A percentile compares a stretch with the other conserved stretches of the same genome.
These are phyloP conservation scores for Colaptes auratus DNA, from an alignment of 2,113 vertebrate genomes.

Conservation along the genomic window DNA sequence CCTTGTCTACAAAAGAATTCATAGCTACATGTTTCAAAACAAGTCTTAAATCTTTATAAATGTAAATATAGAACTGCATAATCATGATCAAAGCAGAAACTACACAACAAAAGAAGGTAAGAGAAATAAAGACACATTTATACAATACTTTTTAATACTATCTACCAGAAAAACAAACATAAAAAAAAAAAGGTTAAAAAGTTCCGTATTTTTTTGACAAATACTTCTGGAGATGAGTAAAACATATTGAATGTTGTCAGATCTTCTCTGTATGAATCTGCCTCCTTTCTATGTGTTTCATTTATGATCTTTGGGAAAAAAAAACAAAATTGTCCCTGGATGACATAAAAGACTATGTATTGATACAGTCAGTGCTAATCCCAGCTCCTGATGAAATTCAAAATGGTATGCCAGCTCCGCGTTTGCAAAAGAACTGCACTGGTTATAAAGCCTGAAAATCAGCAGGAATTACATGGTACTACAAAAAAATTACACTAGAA, in stretches of 20 bases:
- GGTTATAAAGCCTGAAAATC: neutral
- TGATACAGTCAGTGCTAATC: neutral
- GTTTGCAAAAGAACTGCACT: neutral
- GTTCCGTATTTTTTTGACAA: neutral
- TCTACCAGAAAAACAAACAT: neutral
- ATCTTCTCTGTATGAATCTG: neutral
- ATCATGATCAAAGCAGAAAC: neutral
- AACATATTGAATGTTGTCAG: rapidly evolving
- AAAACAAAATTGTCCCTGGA: neutral
- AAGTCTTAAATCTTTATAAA: neutral
- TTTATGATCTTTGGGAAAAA: neutral
- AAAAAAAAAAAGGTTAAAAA: neutral
- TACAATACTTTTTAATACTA: neutral
- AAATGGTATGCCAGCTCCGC: neutral
- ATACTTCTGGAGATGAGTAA: neutral
- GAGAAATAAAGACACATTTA: neutral
- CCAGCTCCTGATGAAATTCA: neutral
- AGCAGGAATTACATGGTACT: neutral
- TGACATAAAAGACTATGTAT: neutral
- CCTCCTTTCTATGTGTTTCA: neutral
- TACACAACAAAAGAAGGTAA: neutral
- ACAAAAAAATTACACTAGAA: neutral
- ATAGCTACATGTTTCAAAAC: neutral
- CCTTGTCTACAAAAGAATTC: neutral
- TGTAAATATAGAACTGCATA: neutral